These are phyloP conservation scores for Phaetusa simplex DNA, from an alignment of 2,113 vertebrate genomes.

Conservation along the genomic window DNA sequence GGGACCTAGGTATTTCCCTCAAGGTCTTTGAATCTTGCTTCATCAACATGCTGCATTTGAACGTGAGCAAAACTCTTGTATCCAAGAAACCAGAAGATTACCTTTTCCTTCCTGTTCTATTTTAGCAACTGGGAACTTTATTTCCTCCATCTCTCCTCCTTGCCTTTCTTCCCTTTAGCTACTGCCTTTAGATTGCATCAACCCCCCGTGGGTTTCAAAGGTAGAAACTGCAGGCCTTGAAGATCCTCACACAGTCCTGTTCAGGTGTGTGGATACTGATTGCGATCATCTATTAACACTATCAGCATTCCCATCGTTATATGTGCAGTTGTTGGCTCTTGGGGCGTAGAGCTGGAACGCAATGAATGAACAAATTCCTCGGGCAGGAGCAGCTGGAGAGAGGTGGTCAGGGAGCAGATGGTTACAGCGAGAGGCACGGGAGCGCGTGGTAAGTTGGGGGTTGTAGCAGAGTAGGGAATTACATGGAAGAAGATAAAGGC, in stretches of 20 bases:
- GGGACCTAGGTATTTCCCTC: constrained; percentile 25
- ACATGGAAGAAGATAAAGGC: background rate
- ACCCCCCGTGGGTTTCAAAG: constrained; percentile 30
- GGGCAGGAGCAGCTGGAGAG: constrained; percentile 25
- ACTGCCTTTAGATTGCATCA: constrained; percentile 41
- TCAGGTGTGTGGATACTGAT: constrained; percentile 68
- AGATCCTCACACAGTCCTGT: constrained; percentile 11
- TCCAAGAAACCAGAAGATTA: constrained; percentile 22
- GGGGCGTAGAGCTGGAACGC: constrained; percentile 34
- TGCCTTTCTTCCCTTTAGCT: constrained; percentile 34
- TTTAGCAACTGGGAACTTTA: constrained; percentile 34
- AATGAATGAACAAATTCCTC: constrained; percentile 40
- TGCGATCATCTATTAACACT: constrained; percentile 38
- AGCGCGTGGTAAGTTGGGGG: background rate
- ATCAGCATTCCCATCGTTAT: constrained; percentile 48
- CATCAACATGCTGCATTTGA: background rate
- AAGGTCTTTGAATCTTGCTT: constrained; percentile 13
- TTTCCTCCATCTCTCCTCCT: constrained; percentile 35
- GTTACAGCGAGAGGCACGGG: background rate
- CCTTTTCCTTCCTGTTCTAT: constrained; percentile 60
- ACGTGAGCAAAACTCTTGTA: background rate
- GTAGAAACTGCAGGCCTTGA: constrained; percentile 45
- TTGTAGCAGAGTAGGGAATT: background rate
- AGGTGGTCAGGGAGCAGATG: constrained; percentile 35
- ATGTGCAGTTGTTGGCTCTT: constrained; percentile 36